phyloP scores from a whole-genome alignment of 2,888 invertebrate genomes.

The Brachyopa scutellaris region DNA sequence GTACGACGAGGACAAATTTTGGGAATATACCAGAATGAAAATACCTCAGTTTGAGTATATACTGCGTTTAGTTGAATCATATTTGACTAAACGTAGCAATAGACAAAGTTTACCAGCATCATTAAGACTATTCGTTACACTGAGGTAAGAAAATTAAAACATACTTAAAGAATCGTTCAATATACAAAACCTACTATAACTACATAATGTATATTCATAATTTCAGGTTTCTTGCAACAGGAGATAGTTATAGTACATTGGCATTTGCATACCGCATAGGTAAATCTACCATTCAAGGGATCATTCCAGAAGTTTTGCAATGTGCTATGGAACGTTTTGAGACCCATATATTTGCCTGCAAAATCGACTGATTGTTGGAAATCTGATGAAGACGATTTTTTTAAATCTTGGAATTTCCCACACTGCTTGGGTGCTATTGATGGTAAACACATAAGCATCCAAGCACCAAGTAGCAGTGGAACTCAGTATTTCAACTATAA shows the following conservation, averaged over 20 bases:
- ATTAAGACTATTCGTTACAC: background rate
- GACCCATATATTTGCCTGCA: background rate
- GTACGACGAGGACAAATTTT: background rate
- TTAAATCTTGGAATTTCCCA: background rate
- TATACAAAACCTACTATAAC: no score
- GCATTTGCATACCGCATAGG: background rate
- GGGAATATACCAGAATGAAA: constrained; percentile 1
- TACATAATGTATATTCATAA: no score
- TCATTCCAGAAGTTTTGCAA: background rate
- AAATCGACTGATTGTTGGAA: background rate
- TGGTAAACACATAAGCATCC: background rate
- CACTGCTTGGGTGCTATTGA: no score
- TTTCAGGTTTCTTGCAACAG: no score
- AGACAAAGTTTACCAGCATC: background rate
- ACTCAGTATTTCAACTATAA: background rate
- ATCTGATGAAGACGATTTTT: background rate
- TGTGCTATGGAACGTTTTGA: background rate
- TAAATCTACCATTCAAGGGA: background rate
- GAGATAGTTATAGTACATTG: background rate
- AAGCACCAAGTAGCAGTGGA: background rate
- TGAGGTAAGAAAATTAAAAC: no score
- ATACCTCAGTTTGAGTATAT: background rate
- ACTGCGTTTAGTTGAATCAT: background rate
- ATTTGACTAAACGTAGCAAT: no score
- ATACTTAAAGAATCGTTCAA: no score